phyloP scores from a whole-genome alignment of 2,888 invertebrate genomes.

The Mimachlamys varia region DNA sequence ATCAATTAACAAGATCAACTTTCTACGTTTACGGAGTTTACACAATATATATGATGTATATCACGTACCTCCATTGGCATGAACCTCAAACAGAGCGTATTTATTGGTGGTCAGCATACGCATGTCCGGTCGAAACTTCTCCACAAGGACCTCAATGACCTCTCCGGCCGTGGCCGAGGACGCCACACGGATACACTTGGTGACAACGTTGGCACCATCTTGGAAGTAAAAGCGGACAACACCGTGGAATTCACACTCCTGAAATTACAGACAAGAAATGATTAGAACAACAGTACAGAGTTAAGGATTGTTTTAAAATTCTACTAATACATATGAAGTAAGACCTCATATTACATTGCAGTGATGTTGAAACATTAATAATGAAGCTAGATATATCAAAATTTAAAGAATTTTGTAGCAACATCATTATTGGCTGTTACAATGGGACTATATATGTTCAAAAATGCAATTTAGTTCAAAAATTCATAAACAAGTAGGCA shows the following conservation, averaged over 20 bases:
- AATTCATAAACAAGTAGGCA: too few relatives aligned
- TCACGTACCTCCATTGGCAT: conserved; percentile 87
- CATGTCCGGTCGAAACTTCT: conserved; percentile 99
- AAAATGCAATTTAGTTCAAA: too few relatives aligned
- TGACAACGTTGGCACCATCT: conserved; percentile 97
- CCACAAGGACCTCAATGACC: conserved; percentile 97
- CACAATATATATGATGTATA: not conserved
- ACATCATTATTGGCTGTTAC: too few relatives aligned
- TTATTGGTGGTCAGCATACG: conserved; percentile 88
- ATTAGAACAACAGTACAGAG: not conserved
- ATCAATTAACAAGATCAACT: too few relatives aligned
- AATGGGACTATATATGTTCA: too few relatives aligned
- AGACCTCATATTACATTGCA: too few relatives aligned
- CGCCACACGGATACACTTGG: conserved; percentile 98
- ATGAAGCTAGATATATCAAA: too few relatives aligned
- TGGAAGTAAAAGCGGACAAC: conserved; percentile 99
- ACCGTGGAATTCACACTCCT: conserved; percentile 99
- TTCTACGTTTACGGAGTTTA: too few relatives aligned
- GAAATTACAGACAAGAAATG: conserved; percentile 78
- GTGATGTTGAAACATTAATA: too few relatives aligned
- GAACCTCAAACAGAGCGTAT: conserved; percentile 86
- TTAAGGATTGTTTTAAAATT: too few relatives aligned
- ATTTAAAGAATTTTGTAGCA: too few relatives aligned
- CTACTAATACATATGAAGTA: too few relatives aligned
- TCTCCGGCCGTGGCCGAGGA: conserved; percentile 97